Conservation (phyloP, 2,888 invertebrate species). For the Agrochola lychnidis region DNA sequence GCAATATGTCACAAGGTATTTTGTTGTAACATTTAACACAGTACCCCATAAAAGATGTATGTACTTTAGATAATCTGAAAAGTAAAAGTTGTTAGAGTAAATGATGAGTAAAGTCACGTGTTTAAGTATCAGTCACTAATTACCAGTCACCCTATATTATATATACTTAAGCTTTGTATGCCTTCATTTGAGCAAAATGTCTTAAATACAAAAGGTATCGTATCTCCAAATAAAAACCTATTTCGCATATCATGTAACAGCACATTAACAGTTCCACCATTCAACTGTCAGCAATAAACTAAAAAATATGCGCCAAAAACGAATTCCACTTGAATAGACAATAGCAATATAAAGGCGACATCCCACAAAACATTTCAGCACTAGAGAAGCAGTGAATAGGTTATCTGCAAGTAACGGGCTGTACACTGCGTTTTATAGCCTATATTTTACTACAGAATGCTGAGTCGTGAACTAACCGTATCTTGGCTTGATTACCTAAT, state of each 20-base stretch:
- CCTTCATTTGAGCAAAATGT: not conserved
- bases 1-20: too few relatives aligned
- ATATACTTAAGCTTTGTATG: not conserved
- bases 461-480: slow-evolving; percentile 38
- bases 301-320: slow-evolving; percentile 24
- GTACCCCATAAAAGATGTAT: too few relatives aligned
- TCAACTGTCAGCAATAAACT: slow-evolving; percentile 21
- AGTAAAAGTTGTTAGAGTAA: too few relatives aligned
- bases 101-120: too few relatives aligned
- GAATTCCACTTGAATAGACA: slow-evolving; percentile 37
- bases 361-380: slow-evolving; percentile 51
- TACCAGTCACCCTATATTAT: too few relatives aligned
- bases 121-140: too few relatives aligned
- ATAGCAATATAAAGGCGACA: slow-evolving; percentile 28
- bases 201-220: too few relatives aligned
- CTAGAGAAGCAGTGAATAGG: slow-evolving; percentile 52
- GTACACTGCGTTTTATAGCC: slow-evolving; percentile 65
- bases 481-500: slow-evolving; percentile 54
- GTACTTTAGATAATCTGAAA: too few relatives aligned
- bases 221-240: not conserved
- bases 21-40: too few relatives aligned
- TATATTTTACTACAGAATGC: slow-evolving; percentile 57
- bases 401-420: slow-evolving; percentile 67
- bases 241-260: too few relatives aligned
- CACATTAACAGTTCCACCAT: slow-evolving; percentile 5